Percentiles rank a stretch among this genome's conserved stretches.
Conservation (phyloP, 2,113 vertebrate genomes). For the Gobius niger region DNA sequence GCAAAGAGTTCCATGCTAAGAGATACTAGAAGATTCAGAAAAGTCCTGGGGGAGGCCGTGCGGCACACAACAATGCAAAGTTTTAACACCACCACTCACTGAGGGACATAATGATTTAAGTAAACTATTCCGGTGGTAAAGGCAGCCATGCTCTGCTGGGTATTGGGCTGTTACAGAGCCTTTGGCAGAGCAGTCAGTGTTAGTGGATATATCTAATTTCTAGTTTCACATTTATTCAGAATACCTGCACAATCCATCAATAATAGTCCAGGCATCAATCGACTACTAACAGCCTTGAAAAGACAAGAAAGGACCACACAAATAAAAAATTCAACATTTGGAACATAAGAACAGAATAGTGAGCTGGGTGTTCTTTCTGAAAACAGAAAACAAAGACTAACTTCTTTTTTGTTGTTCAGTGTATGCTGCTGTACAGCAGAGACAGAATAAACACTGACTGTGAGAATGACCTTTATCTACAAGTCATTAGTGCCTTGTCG, state of each 20-base stretch:
- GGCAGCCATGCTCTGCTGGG: conserved; percentile 18
- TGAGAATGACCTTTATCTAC: conserved; percentile 64
- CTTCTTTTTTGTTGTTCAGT: not conserved
- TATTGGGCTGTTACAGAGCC: conserved; percentile 44
- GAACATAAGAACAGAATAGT: no score
- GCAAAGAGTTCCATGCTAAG: conserved; percentile 67
- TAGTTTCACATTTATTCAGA: not conserved
- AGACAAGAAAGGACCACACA: no score
- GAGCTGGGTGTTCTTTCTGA: no score
- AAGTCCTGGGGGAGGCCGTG: conserved; percentile 23
- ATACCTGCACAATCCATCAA: not conserved
- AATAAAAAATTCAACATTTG: no score
- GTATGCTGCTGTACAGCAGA: conserved; percentile 7
- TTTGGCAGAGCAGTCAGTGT: conserved; percentile 29
- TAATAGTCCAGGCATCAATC: no score
- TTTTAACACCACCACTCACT: conserved; percentile 46
- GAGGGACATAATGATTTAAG: conserved; percentile 50
- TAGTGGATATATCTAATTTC: not conserved
- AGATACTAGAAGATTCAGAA: conserved; percentile 36
- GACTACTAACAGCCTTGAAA: no score
- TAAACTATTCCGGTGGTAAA: conserved; percentile 55
- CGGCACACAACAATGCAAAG: conserved; percentile 15
- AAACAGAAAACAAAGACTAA: no score
- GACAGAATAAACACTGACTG: conserved; percentile 39
- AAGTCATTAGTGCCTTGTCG: conserved; percentile 76